Base-by-base conservation (phyloP, 2,113 vertebrate species). In the Ctenodactylus gundi region DNA sequence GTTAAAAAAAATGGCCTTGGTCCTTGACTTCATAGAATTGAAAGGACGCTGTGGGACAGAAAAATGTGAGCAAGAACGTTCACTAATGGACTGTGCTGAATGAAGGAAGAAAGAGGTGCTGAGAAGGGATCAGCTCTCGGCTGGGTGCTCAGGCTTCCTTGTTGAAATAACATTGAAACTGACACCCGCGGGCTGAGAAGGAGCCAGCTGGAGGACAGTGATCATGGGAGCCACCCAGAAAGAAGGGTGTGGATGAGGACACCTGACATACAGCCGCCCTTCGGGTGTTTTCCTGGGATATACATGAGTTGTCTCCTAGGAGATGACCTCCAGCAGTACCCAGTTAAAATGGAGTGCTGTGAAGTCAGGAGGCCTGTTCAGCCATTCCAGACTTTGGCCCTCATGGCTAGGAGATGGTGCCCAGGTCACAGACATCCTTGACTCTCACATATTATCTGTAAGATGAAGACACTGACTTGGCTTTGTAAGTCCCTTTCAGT, bases 361-460 rank as follows among this genome's bases (percentile, higher is more conserved):
- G 2, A 25, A 46, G 36, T 18, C 39, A 36, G 51, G 10, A 58
- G 17, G 1, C 6, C 58, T 60, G 15, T 27, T 23, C 21, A 4
- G 2, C 2, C 2, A 20, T 34, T 15, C 18, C 18, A 41, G 31
- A 4, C 27, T 62, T 21, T 12, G 41, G 31, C 5, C 67, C 25
- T 49, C n/a, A 13, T 3, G 6, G 41, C 55, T 18, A 25, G 17
- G 21, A 68, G 83, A 49, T 0, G 0, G 17, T 23, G 53, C 12
- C 82, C 23, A n/a, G 7, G 23, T 9, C 31, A 46, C 23, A 0
- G 34, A 53, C n/a, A 39, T 27, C 51, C 31, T 58, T 4, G 46
- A 15, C 3, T 0, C 11, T 87, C 39, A 41, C 51, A 72, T 73
- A 83, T 83, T 68, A 65, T 57, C 49, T 82, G 34, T n/a, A 64